Percentiles rank a stretch among this genome's conserved stretches.
Conservation (phyloP, 2,113 vertebrate genomes). For the Zosterops pallidus region DNA sequence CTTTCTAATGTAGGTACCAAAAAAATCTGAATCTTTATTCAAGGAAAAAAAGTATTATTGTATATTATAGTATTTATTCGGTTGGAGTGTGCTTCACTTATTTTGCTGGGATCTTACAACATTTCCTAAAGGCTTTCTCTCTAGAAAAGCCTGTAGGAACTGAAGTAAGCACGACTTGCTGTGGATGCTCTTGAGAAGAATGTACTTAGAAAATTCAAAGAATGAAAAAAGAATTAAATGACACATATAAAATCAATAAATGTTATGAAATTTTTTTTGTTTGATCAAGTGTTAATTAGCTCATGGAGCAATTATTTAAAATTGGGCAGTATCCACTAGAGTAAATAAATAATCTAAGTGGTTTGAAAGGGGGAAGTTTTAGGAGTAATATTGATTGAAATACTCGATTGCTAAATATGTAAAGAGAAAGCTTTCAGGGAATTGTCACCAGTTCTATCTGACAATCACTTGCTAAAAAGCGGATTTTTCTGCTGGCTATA, state of each 20-base stretch:
- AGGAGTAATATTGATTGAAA: not conserved
- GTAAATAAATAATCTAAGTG: not conserved
- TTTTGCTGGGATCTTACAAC: not conserved
- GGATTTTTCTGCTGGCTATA: not conserved
- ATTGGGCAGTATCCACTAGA: not conserved
- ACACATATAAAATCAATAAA: not conserved
- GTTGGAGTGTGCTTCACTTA: not conserved
- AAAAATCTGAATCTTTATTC: not conserved
- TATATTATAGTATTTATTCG: not conserved
- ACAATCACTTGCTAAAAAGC: not conserved
- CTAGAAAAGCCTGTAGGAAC: not conserved
- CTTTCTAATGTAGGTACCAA: not conserved
- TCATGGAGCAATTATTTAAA: not conserved
- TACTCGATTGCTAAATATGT: not conserved
- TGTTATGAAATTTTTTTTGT: not conserved
- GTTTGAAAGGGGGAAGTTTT: not conserved
- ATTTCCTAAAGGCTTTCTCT: not conserved
- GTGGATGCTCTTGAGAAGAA: not conserved
- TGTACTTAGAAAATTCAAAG: not conserved
- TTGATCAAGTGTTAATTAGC: not conserved
- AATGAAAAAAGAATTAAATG: not conserved
- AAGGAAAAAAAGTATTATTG: not conserved
- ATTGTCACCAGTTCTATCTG: not conserved
- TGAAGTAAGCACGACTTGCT: not conserved
- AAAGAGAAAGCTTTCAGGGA: not conserved